Percentiles rank a stretch among this genome's conserved stretches.
Evolutionary conservation across 2,888 invertebrate species (phyloP).

Genomic region (Drosophila antonietae): DNA sequence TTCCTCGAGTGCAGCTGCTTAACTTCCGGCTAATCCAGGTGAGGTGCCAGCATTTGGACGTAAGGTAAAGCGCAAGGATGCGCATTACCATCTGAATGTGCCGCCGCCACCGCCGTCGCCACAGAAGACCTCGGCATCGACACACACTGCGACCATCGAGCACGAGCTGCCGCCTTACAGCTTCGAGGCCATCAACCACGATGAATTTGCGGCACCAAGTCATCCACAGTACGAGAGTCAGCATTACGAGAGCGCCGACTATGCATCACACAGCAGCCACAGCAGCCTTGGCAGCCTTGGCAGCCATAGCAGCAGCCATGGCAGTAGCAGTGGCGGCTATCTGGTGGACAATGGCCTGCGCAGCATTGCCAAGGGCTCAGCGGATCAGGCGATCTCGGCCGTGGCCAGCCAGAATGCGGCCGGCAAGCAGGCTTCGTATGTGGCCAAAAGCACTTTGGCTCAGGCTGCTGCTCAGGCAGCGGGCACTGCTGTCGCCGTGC

Average conservation of each 20-base stretch:
- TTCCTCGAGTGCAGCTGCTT: constrained; percentile 11
- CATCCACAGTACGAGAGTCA: constrained; percentile 23
- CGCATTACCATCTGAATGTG: constrained; percentile 63
- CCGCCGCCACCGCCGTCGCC: constrained; percentile 53
- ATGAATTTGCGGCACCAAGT: constrained; percentile 59
- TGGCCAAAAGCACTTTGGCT: constrained; percentile 91
- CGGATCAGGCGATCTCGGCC: constrained; percentile 90
- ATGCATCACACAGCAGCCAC: constrained; percentile 38
- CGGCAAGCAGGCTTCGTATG: constrained; percentile 91
- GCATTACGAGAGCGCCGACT: constrained; percentile 42
- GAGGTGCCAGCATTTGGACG: constrained; percentile 63
- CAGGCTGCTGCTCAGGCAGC: constrained; percentile 91
- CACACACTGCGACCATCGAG: constrained; percentile 52
- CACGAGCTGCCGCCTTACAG: constrained; percentile 72
- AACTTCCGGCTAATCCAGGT: constrained; percentile 22
- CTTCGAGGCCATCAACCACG: constrained; percentile 73
- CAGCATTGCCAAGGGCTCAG: constrained; percentile 90
- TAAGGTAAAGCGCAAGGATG: constrained; percentile 74
- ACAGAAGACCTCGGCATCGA: constrained; percentile 27
- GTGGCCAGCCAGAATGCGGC: constrained; percentile 90
- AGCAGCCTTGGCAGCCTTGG: constrained; percentile 27
- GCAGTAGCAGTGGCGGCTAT: constrained; percentile 45
- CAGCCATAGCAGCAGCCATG: constrained; percentile 23
- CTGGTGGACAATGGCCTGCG: constrained; percentile 88
- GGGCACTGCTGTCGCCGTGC: constrained; percentile 88